phyloP scores from a whole-genome alignment of 2,888 invertebrate species.

The Sarcophaga subvicina region DNA sequence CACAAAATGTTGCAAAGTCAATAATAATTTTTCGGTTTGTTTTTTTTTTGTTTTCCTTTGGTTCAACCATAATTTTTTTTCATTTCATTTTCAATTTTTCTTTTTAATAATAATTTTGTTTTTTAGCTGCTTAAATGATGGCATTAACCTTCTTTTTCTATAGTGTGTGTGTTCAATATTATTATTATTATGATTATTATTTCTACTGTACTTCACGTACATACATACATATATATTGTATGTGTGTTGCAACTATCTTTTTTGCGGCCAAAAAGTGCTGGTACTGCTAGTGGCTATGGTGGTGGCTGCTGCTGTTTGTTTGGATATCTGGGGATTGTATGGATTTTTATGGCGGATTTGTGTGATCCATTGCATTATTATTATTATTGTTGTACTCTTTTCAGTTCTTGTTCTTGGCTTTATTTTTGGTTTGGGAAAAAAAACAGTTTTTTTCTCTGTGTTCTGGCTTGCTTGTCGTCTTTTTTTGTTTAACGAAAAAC shows the following conservation, averaged over 20 bases:
- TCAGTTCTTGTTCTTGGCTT: conserved; percentile 19
- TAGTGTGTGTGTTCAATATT: neutral
- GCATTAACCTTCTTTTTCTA: conserved; percentile 62
- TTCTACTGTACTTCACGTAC: neutral
- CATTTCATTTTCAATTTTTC: neutral
- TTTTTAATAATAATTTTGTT: neutral
- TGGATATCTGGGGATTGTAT: conserved; percentile 22
- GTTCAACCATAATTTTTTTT: conserved; percentile 27
- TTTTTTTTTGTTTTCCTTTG: conserved; percentile 19
- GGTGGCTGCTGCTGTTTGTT: conserved; percentile 34
- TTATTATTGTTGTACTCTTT: conserved; percentile 62
- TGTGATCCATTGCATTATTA: conserved; percentile 79
- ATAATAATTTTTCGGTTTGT: conserved; percentile 60
- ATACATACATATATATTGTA: neutral
- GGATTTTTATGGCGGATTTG: conserved; percentile 79
- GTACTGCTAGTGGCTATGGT: conserved; percentile 7
- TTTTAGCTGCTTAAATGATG: conserved; percentile 64
- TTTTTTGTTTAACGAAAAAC: conserved; percentile 4
- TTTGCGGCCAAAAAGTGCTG: conserved; percentile 23
- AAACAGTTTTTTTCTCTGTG: conserved; percentile 9
- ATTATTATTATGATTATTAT: conserved; percentile 30
- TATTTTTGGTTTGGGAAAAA: conserved; percentile 10
- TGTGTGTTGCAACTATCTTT: conserved; percentile 54
- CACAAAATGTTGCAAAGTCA: conserved; percentile 62
- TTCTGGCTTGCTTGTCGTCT: conserved; percentile 3